phyloP scores from a whole-genome alignment of 2,797 vertebrate genomes.

The Rhodeus uyekii region DNA sequence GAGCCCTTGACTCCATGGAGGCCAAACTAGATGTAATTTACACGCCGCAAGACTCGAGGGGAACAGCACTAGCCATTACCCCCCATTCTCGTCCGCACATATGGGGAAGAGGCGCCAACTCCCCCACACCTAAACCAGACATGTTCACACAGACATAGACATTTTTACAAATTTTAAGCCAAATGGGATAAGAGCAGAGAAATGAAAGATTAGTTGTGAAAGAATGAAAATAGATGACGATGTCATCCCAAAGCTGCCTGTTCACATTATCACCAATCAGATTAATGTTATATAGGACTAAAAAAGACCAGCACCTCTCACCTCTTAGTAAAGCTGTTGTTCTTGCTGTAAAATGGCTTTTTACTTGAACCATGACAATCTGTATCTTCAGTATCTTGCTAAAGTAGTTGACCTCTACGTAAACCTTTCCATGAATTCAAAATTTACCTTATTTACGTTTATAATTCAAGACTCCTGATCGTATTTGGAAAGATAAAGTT shows the following conservation, averaged over 20 bases:
- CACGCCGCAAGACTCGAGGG: conserved; percentile 69
- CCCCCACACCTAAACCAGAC: conserved; percentile 66
- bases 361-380: conserved; percentile 4
- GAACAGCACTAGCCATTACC: conserved; percentile 69
- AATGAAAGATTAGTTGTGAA: conserved; percentile 9
- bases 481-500: not conserved
- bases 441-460: not conserved
- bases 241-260: conserved; percentile 32
- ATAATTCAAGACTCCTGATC: not conserved
- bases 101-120: conserved; percentile 66
- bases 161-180: conserved; percentile 7
- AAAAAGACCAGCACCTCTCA: conserved; percentile 35
- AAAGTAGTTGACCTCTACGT: not conserved
- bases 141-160: conserved; percentile 23
- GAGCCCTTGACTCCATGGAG: conserved; percentile 59
- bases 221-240: conserved; percentile 30
- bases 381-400: not conserved
- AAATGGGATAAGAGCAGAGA: conserved; percentile 13
- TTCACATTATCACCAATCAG: conserved; percentile 52
- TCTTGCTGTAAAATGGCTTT: conserved; percentile 28
- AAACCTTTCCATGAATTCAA: not conserved
- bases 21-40: conserved; percentile 77
- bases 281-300: conserved; percentile 38
- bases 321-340: conserved; percentile 4
- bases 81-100: conserved; percentile 59